phyloP scores from a whole-genome alignment of 2,888 invertebrate genomes.

The Synanthedon vespiformis region DNA sequence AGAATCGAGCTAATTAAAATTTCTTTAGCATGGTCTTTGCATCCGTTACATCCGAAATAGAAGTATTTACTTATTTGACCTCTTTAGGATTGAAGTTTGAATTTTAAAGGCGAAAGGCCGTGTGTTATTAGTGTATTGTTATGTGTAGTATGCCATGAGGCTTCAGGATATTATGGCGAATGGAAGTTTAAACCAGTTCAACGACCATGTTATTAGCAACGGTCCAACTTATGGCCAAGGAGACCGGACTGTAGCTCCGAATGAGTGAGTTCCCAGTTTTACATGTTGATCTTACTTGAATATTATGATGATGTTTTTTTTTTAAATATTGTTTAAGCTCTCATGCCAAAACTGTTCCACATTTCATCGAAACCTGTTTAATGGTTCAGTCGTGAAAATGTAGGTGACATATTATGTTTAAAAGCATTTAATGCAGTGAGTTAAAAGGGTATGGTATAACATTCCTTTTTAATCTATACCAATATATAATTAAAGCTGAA shows the following conservation, averaged over 20 bases:
- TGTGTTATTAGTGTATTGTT: constrained; percentile 1
- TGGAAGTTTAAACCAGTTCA: constrained; percentile 23
- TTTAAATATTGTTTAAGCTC: background rate
- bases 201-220: constrained; percentile 22
- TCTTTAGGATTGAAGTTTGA: background rate
- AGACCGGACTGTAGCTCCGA: constrained; percentile 60
- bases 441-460: too few species aligned
- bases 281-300: background rate
- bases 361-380: too few species aligned
- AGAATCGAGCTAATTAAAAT: too few species aligned
- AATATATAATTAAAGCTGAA: too few species aligned
- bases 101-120: background rate
- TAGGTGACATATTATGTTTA: too few species aligned
- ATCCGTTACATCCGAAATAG: too few species aligned
- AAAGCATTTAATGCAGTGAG: too few species aligned
- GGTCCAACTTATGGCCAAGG: constrained; percentile 57
- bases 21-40: too few species aligned
- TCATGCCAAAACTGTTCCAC: too few species aligned
- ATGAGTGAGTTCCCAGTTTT: constrained; percentile 49
- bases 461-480: too few species aligned
- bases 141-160: constrained; percentile 38
- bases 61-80: background rate
- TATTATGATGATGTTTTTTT: background rate
- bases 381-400: too few species aligned
- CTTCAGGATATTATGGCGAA: constrained; percentile 39